phyloP scores from a whole-genome alignment of 1,140 invertebrate genomes.

The Drosophila nikananu region DNA sequence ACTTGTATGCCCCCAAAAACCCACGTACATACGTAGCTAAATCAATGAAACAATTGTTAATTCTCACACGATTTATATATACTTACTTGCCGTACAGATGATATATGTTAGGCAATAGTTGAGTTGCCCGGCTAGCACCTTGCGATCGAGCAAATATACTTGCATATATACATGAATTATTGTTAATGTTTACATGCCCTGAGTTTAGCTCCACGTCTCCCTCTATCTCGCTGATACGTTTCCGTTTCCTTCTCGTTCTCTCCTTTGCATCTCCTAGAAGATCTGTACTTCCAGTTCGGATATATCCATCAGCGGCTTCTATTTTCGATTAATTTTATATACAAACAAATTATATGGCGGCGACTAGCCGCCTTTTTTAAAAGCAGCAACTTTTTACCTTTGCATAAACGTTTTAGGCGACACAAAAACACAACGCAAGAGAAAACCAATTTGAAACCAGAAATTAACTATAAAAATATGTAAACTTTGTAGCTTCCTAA shows the following conservation, averaged over 20 bases:
- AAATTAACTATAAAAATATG: constrained; percentile 65
- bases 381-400: constrained; percentile 69
- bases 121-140: constrained; percentile 30
- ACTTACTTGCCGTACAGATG: constrained; percentile 4
- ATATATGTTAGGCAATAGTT: constrained; percentile 40
- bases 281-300: constrained; percentile 18
- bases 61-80: constrained; percentile 31
- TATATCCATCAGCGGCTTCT: constrained; percentile 24
- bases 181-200: constrained; percentile 22
- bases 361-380: constrained; percentile 43
- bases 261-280: neutral
- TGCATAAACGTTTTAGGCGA: constrained; percentile 70
- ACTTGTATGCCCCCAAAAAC: constrained; percentile 8
- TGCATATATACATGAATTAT: constrained; percentile 15
- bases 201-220: neutral
- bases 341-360: neutral
- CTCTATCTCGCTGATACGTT: neutral
- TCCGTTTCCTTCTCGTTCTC: constrained; percentile 1
- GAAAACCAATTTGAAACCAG: constrained; percentile 13
- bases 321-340: constrained; percentile 34
- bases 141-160: constrained; percentile 26
- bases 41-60: constrained; percentile 51
- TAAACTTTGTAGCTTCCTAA: constrained; percentile 81
- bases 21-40: constrained; percentile 29
- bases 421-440: constrained; percentile 46